phyloP scores from a whole-genome alignment of 1,140 invertebrate genomes.

The Caenorhabditis inopinata region DNA sequence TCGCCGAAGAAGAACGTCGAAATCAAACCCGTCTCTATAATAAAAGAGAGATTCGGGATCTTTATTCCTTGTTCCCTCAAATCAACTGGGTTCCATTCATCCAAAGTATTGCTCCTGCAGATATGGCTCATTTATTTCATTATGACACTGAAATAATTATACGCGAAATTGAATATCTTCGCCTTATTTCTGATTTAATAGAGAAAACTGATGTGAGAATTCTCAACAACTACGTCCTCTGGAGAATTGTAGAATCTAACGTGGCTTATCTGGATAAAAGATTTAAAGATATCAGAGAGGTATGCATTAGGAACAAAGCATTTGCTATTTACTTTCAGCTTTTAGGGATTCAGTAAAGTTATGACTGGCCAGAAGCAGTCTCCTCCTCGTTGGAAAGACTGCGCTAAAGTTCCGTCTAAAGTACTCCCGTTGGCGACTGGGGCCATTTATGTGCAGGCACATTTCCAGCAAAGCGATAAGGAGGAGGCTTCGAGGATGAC shows the following conservation, averaged over 20 bases:
- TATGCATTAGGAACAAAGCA: too few relatives aligned
- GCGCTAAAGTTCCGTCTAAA: constrained; percentile 58
- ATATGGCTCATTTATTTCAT: constrained; percentile 38
- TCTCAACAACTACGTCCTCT: constrained; percentile 49
- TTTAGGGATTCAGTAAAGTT: constrained; percentile 49
- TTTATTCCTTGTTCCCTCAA: constrained; percentile 43
- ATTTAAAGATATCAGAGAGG: constrained; percentile 53
- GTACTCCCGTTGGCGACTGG: constrained; percentile 69
- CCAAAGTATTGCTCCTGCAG: constrained; percentile 37
- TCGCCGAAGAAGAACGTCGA: constrained; percentile 50
- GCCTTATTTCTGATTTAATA: constrained; percentile 42
- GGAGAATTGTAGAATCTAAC: constrained; percentile 47
- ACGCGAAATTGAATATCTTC: constrained; percentile 47
- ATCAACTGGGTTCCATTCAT: constrained; percentile 48
- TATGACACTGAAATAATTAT: constrained; percentile 49
- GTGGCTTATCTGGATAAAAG: constrained; percentile 48
- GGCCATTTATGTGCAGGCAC: constrained; percentile 68
- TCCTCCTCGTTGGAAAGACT: constrained; percentile 63
- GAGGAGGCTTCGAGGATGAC: constrained; percentile 74
- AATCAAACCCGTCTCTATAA: constrained; percentile 53
- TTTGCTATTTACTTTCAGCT: not conserved
- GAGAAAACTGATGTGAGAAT: constrained; percentile 37
- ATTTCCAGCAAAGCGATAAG: constrained; percentile 69
- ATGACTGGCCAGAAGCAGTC: constrained; percentile 65
- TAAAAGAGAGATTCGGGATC: constrained; percentile 38